Evolutionary conservation across 2,888 invertebrate genomes (phyloP).

Genomic region (Drosophila quinaria): DNA sequence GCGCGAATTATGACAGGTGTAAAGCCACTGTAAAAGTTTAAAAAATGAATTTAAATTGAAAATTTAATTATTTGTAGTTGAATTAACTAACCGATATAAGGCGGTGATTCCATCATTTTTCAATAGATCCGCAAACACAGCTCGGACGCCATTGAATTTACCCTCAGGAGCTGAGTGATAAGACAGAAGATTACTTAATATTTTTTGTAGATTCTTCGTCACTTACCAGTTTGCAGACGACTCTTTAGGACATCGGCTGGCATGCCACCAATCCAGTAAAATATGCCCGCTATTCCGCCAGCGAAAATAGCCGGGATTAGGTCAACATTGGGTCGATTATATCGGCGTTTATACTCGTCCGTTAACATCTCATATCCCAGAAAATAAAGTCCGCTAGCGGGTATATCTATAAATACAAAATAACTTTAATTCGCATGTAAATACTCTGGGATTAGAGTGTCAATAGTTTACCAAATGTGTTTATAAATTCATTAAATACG

Average conservation of each 20-base stretch:
- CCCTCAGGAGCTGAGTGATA: conserved; percentile 93
- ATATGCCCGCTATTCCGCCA: conserved; percentile 98
- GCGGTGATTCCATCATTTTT: conserved; percentile 94
- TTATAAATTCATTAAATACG: conserved; percentile 7
- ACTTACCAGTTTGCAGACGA: conserved; percentile 94
- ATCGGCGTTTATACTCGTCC: conserved; percentile 89
- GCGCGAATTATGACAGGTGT: conserved; percentile 98
- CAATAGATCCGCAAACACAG: conserved; percentile 94
- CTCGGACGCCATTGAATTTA: conserved; percentile 95
- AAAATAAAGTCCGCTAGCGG: conserved; percentile 98
- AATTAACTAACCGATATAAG: conserved; percentile 89
- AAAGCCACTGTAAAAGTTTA: conserved; percentile 88
- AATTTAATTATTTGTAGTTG: background rate
- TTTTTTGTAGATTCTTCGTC: background rate
- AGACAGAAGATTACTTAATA: no score
- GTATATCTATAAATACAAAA: conserved; percentile 90
- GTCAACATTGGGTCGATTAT: conserved; percentile 82
- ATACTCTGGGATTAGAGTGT: conserved; percentile 1
- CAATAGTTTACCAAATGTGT: conserved; percentile 1
- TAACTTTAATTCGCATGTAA: conserved; percentile 7
- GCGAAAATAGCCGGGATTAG: conserved; percentile 93
- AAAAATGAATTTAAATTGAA: background rate
- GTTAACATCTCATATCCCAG: conserved; percentile 97
- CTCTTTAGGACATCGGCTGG: conserved; percentile 99
- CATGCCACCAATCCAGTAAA: conserved; percentile 98